phyloP scores from a whole-genome alignment of 2,888 invertebrate genomes.

The Aricia artaxerxes region DNA sequence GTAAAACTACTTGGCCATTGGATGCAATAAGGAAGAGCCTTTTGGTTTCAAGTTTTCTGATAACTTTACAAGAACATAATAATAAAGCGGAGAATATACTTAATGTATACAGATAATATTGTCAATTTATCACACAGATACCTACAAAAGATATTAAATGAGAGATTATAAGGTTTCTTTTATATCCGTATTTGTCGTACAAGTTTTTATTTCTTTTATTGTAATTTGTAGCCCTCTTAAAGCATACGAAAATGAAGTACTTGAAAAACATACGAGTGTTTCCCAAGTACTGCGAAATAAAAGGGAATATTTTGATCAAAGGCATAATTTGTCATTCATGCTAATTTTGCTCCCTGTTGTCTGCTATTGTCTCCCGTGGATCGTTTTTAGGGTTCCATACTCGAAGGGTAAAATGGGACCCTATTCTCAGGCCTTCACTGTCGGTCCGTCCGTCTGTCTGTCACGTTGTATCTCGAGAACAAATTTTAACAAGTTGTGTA shows the following conservation, averaged over 20 bases:
- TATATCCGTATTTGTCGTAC: no score
- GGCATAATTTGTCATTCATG: constrained; percentile 11
- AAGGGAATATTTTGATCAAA: constrained; percentile 6
- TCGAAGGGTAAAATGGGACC: not conserved
- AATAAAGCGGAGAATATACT: not conserved
- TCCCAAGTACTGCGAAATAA: not conserved
- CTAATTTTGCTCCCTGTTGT: not conserved
- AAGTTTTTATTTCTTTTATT: not conserved
- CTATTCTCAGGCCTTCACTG: not conserved
- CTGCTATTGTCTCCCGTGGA: not conserved
- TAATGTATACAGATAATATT: not conserved
- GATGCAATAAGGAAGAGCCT: not conserved
- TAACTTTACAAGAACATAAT: not conserved
- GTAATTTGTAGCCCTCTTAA: not conserved
- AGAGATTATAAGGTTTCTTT: not conserved
- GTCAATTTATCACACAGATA: not conserved
- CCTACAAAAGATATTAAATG: not conserved
- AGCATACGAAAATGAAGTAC: not conserved
- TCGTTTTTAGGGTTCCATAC: not conserved
- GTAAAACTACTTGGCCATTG: not conserved
- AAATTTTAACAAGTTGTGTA: no score
- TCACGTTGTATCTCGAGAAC: no score
- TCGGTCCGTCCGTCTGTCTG: no score
- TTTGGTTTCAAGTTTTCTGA: not conserved
- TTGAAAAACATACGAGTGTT: not conserved